Conservation (phyloP, 2,888 invertebrate species). For the Elgonia sp. region DNA sequence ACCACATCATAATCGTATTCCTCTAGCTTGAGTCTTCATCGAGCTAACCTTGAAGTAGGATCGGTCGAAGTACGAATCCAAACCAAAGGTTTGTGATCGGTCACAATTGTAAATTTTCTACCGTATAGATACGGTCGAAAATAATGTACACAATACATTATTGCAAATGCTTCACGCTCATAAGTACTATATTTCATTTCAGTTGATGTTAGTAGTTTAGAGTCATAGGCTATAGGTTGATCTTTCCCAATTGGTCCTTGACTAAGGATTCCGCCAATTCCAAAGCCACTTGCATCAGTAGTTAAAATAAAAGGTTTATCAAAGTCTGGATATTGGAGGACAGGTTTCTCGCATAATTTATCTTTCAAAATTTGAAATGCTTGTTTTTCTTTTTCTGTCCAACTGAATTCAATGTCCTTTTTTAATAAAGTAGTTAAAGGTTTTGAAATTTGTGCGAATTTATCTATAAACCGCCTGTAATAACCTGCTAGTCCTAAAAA, state of each 20-base stretch:
- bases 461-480: background rate
- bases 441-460: background rate
- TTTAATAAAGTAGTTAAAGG: background rate
- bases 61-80: too few relatives aligned
- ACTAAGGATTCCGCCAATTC: background rate
- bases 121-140: too few relatives aligned
- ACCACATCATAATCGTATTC: too few relatives aligned
- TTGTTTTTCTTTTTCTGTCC: background rate
- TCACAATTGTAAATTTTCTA: too few relatives aligned
- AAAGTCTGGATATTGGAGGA: background rate
- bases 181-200: background rate
- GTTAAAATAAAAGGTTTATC: background rate
- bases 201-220: background rate
- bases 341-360: constrained; percentile 6
- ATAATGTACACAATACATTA: background rate
- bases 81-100: too few relatives aligned
- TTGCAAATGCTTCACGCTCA: constrained; percentile 3
- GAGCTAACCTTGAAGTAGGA: too few relatives aligned
- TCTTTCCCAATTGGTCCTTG: background rate
- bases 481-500: background rate
- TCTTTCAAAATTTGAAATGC: background rate
- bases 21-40: too few relatives aligned
- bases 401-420: background rate
- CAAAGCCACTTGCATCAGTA: background rate
- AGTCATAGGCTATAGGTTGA: background rate